Percentiles rank a stretch among this genome's conserved stretches.
phyloP scores from a whole-genome alignment of 2,797 vertebrate genomes.

The Gadopsis bispinosus region DNA sequence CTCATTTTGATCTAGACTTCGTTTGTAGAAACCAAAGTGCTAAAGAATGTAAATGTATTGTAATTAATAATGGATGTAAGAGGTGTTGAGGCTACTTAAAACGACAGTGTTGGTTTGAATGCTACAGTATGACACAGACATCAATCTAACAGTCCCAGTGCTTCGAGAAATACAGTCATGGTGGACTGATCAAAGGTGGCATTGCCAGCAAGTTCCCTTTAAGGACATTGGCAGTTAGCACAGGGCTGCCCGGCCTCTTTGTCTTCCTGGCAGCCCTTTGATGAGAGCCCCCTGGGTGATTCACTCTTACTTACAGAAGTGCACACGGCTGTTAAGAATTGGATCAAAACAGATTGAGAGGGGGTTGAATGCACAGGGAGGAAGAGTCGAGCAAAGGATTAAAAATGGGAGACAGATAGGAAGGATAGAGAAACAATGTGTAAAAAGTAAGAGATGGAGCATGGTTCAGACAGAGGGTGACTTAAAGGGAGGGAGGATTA shows the following conservation, averaged over 20 bases:
- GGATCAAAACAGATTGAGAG: constrained; percentile 84
- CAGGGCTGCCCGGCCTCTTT: constrained; percentile 75
- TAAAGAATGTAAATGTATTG: too few relatives aligned
- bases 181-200: constrained; percentile 81
- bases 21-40: too few relatives aligned
- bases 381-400: constrained; percentile 62
- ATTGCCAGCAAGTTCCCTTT: constrained; percentile 75
- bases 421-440: constrained; percentile 48
- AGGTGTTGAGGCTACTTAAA: constrained; percentile 29
- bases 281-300: constrained; percentile 83
- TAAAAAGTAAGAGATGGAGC: constrained; percentile 49
- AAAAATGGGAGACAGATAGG: constrained; percentile 65
- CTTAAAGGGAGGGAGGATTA: constrained; percentile 39
- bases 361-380: constrained; percentile 66
- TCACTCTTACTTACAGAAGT: constrained; percentile 84
- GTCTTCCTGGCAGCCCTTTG: constrained; percentile 85
- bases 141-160: constrained; percentile 45
- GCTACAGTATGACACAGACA: constrained; percentile 36
- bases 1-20: constrained; percentile 15
- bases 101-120: constrained; percentile 17
- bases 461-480: constrained; percentile 34
- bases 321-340: constrained; percentile 82
- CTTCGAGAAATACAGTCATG: constrained; percentile 64
- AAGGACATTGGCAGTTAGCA: constrained; percentile 80
- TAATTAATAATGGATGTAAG: not conserved